Conservation (phyloP, 2,797 vertebrate genomes). For the Poecilia wingei region DNA sequence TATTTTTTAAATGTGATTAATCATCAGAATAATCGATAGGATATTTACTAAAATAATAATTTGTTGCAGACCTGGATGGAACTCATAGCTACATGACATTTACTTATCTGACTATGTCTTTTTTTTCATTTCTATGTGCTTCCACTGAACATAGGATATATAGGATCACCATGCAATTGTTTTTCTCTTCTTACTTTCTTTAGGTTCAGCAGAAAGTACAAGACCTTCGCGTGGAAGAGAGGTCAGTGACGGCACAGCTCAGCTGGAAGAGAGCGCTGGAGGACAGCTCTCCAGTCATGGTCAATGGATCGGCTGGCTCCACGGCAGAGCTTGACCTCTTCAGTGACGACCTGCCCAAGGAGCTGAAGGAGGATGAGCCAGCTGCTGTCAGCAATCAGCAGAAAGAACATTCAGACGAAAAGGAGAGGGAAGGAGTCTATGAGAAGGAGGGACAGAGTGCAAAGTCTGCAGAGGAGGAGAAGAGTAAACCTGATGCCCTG, state of each 20-base stretch:
- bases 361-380: constrained; percentile 64
- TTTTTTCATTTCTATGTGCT: not conserved
- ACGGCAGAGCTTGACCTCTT: constrained; percentile 59
- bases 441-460: constrained; percentile 78
- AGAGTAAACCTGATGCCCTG: constrained; percentile 68
- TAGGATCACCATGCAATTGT: not conserved
- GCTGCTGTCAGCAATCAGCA: constrained; percentile 21
- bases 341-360: constrained; percentile 66
- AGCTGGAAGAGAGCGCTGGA: constrained; percentile 89
- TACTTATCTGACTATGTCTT: not conserved
- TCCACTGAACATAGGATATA: not conserved
- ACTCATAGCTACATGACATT: not conserved
- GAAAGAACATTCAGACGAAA: constrained; percentile 55
- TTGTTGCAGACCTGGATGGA: not conserved
- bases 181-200: not conserved
- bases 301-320: constrained; percentile 85
- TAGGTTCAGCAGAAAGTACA: constrained; percentile 90
- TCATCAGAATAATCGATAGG: no score
- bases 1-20: no score
- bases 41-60: no score
- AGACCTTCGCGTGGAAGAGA: constrained; percentile 88
- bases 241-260: constrained; percentile 83
- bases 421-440: constrained; percentile 44
- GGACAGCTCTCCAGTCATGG: constrained; percentile 84
- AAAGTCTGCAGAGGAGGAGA: constrained; percentile 81